Conservation (phyloP, 2,888 invertebrate species). For the Chymomyza procnemis region DNA sequence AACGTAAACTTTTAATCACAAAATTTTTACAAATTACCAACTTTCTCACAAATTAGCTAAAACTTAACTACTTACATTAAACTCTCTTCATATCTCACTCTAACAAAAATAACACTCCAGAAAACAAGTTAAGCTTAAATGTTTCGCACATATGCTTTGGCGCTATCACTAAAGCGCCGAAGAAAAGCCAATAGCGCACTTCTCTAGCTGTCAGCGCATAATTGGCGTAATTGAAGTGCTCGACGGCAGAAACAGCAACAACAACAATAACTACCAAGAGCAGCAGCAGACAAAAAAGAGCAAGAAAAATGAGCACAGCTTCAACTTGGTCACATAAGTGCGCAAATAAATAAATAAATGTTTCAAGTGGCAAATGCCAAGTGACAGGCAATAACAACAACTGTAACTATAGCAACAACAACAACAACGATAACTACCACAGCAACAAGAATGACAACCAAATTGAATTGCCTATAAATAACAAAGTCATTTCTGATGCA, state of each 20-base stretch:
- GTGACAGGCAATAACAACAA: background rate
- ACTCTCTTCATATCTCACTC: too few relatives aligned
- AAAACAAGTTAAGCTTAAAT: too few relatives aligned
- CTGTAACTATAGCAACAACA: slow-evolving; percentile 5
- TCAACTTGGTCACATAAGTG: background rate
- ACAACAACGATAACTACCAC: background rate
- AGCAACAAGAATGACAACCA: slow-evolving; percentile 21
- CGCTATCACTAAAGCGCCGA: too few relatives aligned
- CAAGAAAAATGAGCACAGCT: background rate
- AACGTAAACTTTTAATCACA: too few relatives aligned
- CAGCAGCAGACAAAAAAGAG: background rate
- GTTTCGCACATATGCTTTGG: too few relatives aligned
- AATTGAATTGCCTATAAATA: slow-evolving; percentile 50
- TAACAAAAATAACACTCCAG: too few relatives aligned
- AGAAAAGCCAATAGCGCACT: too few relatives aligned
- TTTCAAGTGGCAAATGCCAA: background rate
- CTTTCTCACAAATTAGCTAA: too few relatives aligned
- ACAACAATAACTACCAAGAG: background rate
- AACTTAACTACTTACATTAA: too few relatives aligned
- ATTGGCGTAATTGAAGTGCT: slow-evolving; percentile 61
- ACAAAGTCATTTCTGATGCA: slow-evolving; percentile 62
- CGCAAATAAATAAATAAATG: background rate
- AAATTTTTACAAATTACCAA: too few relatives aligned
- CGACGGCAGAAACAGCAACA: slow-evolving; percentile 54
- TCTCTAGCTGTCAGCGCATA: slow-evolving; percentile 62